Evolutionary conservation across 2,113 vertebrate genomes (phyloP), one percentile per base, ranked within the genome.

Genomic region (Hymenochirus boettgeri): DNA sequence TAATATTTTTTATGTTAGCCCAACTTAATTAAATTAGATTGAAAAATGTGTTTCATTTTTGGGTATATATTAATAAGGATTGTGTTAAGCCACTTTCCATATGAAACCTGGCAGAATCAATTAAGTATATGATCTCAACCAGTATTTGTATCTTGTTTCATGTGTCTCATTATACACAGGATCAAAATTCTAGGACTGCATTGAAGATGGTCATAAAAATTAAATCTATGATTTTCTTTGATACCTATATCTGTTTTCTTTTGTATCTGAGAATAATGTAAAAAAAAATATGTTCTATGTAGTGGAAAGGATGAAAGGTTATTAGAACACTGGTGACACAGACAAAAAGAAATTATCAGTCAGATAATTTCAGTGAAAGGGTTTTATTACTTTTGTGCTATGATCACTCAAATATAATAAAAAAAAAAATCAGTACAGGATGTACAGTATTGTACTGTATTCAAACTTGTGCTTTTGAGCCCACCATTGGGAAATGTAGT

Each of bases 351-450:
- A 80, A 79, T 76, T 82, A 80, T 80, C 82, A 72, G 70, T 78
- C 62, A 67, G 71, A 81, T 78, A 74, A 80, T 83, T 72, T 70
- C 84, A 84, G 62, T 82, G 79, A 78, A 83, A 86, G 74, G 73
- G 63, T 80, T 79, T 83, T 65, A 82, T 86, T 86, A 80, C 75
- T 79, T 80, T 77, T 77, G 46, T 64, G 62, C 73, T 55, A 50
- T 78, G 73, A 84, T 80, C 35, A 78, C 77, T 80, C 76, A 79
- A 63, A 71, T 72, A 64, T 73, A 78, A 76, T 76, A 64, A n/a
- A n/a, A 86, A 85, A 84, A 48, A 82, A 0, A 5, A 53, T 74
- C 31, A 74, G 61, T 77, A 72, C 8, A 58, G 62, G 71, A 72
- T 79, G 81, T 79, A 70, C 79, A 80, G 80, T 79, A 69, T 79